Percentiles rank a stretch among this genome's conserved stretches.
phyloP scores from a whole-genome alignment of 1,140 invertebrate genomes.

The Psilanteris sp. region DNA sequence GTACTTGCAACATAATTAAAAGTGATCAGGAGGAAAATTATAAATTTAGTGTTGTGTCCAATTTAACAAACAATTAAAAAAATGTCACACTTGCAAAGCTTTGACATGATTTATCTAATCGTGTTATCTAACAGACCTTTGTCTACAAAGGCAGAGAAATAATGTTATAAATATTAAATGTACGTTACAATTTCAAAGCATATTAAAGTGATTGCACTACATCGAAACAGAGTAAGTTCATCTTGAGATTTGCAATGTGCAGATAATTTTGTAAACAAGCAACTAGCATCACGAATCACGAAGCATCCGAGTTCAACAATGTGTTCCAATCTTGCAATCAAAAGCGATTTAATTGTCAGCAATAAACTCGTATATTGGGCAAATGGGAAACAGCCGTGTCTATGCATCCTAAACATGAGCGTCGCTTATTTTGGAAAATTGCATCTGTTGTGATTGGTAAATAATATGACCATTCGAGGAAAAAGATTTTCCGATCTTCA shows the following conservation, averaged over 20 bases:
- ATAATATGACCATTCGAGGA: conserved; percentile 8
- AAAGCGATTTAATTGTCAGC: conserved; percentile 49
- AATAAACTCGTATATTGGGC: conserved; percentile 43
- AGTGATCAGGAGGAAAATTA: no score
- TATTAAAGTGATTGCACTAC: conserved; percentile 16
- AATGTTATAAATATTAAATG: no score
- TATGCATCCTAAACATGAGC: conserved; percentile 18
- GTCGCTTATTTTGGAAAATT: conserved; percentile 45
- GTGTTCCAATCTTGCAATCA: conserved; percentile 38
- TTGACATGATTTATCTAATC: no score
- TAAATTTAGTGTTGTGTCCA: no score
- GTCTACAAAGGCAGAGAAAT: no score
- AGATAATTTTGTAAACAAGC: conserved; percentile 42
- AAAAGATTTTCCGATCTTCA: conserved; percentile 30
- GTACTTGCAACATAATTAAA: no score
- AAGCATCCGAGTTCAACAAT: conserved; percentile 26
- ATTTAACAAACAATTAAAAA: no score
- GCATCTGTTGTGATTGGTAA: conserved; percentile 31
- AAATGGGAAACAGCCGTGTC: conserved; percentile 30
- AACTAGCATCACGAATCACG: conserved; percentile 21
- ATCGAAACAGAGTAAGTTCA: neutral
- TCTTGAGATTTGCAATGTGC: conserved; percentile 26
- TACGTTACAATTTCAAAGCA: neutral
- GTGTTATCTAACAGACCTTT: no score
- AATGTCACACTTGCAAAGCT: no score